A percentile compares a stretch with the other conserved stretches of the same genome.
Conservation (phyloP, 2,888 invertebrate species). For the Lasioglossum malachurum region DNA sequence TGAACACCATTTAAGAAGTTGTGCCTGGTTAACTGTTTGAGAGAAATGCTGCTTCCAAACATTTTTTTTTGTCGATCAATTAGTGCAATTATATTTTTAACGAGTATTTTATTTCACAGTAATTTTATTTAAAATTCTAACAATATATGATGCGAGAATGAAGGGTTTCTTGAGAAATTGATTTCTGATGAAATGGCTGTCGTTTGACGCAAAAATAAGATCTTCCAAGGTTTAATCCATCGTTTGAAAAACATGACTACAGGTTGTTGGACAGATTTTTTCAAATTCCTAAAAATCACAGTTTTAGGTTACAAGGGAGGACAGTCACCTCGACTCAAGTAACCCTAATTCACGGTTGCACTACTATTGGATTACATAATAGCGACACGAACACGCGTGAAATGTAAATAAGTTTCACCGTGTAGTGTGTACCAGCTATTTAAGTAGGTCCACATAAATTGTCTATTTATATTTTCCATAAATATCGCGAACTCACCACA, state of each 20-base stretch:
- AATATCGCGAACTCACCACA: neutral
- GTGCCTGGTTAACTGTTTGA: neutral
- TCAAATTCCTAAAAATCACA: neutral
- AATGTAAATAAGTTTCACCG: neutral
- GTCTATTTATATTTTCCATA: neutral
- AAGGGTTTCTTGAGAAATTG: neutral
- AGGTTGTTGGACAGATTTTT: neutral
- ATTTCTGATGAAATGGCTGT: no score
- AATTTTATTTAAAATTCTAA: neutral
- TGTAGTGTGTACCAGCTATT: neutral
- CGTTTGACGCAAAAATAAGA: no score
- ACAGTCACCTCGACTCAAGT: neutral
- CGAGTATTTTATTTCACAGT: neutral
- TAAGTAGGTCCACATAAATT: neutral
- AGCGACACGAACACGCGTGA: neutral
- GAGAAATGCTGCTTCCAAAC: neutral
- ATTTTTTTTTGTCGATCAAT: neutral
- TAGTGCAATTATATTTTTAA: neutral
- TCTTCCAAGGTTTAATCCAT: no score
- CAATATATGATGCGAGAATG: neutral
- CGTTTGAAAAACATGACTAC: no score
- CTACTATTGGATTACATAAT: neutral
- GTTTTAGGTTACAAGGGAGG: neutral
- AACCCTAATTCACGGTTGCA: neutral
- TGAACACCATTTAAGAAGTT: neutral